Base-by-base conservation (phyloP, 2,888 invertebrate genomes). In the Apamea sordens region DNA sequence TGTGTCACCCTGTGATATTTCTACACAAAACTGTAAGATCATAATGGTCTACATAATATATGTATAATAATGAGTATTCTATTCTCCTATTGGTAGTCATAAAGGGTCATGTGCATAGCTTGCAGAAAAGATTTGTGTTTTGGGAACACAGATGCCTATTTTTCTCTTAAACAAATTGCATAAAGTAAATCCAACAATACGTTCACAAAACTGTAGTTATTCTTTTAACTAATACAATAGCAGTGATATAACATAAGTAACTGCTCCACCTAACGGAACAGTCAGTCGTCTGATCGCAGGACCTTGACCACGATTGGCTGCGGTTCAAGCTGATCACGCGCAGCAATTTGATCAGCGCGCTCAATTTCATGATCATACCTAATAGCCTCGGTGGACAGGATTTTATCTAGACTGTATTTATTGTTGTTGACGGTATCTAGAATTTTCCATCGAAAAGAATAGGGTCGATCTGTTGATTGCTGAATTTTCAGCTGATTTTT, bases 281-380 rank as follows among this genome's bases (percentile, higher is more conserved):
- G 56, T 65, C 47, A 8, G 10, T 56, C 32, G 47, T 15, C 65
- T 70, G 70, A 13, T 50, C 59, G 24, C 64, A 61, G 41, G 82
- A 77, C 88, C 86, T 85, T 81, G 85, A 81, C 88, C 86, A 73
- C 73, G 65, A 85, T 81, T 88, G 81, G 50, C 82, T 81, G 71
- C 86, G 61, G 82, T 73, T 86, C 82, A 81, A 76, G 65, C 76
- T 68, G 77, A 86, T 85, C 77, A 84, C 75, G 75, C 76, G 53
- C 73, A 77, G 75, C 81, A 50, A 81, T 87, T 73, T 73, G 73
- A 85, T 85, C 67, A 77, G 41, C 32, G 80, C 67, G 80, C 50
- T 80, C 85, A 80, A 80, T 85, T 75, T 75, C 63, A 74, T 76
- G 61, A 87, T 77, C 68, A 68, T 64, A 70, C n/a, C 65, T 75